Conservation (phyloP, 2,113 vertebrate species). For the Pangasianodon hypophthalmus region DNA sequence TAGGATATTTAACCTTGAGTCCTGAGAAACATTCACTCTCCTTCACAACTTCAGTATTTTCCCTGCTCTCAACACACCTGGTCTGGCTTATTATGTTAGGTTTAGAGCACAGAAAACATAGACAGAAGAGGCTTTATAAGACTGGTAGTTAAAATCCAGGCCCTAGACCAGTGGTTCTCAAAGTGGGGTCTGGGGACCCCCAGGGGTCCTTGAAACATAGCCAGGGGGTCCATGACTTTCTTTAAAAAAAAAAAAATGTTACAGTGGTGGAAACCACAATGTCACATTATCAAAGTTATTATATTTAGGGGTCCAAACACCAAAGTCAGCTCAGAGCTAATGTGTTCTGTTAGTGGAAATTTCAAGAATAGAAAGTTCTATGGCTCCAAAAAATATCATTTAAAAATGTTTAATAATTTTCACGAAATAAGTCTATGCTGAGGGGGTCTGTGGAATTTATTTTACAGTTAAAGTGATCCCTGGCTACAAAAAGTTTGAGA, state of each 20-base stretch:
- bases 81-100: neutral
- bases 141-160: neutral
- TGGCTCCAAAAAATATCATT: neutral
- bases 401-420: neutral
- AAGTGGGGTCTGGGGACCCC: neutral
- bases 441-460: neutral
- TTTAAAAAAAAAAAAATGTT: no score
- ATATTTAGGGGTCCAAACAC: neutral
- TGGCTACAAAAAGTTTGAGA: neutral
- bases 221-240: neutral
- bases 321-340: neutral
- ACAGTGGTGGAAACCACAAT: neutral
- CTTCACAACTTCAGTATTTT: neutral
- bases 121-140: neutral
- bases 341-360: neutral
- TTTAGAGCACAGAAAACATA: neutral
- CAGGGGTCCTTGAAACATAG: neutral
- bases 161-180: neutral
- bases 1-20: neutral
- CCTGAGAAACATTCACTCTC: neutral
- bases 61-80: neutral
- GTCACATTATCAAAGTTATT: neutral
- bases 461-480: no score
- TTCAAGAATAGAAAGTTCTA: neutral
- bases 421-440: no score